A percentile compares a stretch with the other conserved stretches of the same genome.
Evolutionary conservation across 2,888 invertebrate species (phyloP).

Genomic region (Saturnia japonica): DNA sequence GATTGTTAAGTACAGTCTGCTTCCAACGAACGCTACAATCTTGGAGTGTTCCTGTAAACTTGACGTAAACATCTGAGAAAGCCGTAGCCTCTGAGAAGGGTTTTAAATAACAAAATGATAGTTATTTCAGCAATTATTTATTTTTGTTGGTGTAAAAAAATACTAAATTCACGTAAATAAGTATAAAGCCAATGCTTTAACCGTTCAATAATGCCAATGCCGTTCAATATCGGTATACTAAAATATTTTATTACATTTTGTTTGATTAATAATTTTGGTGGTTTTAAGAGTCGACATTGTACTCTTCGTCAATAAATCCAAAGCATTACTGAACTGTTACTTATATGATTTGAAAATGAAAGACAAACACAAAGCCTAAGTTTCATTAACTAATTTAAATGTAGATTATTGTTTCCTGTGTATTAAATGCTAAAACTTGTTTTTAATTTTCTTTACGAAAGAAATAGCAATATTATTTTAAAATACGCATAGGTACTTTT

Average conservation of each 20-base stretch:
- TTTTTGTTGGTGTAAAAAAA: not conserved
- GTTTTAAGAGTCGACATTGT: slow-evolving; percentile 30
- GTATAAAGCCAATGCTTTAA: too few species aligned
- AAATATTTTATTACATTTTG: slow-evolving; percentile 30
- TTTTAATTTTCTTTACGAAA: not conserved
- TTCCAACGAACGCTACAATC: slow-evolving; percentile 51
- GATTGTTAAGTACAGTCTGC: slow-evolving; percentile 33
- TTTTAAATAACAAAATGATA: not conserved
- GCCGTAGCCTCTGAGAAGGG: too few species aligned
- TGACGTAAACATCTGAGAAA: not conserved
- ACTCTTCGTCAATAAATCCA: slow-evolving; percentile 27
- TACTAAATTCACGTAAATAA: too few species aligned
- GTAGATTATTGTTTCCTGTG: slow-evolving; percentile 1
- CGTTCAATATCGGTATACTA: not conserved
- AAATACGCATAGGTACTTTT: slow-evolving; percentile 3
- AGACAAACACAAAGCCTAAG: slow-evolving; percentile 47
- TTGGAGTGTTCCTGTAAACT: slow-evolving; percentile 37
- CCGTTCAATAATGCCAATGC: too few species aligned
- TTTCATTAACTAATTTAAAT: slow-evolving; percentile 31
- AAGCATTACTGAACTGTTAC: slow-evolving; percentile 32
- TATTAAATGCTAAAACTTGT: not conserved
- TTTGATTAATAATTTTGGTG: too few species aligned
- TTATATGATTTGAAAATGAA: slow-evolving; percentile 41
- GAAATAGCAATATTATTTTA: not conserved
- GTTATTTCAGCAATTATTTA: not conserved